These are phyloP conservation scores for Myocastor coypus DNA, from an alignment of 2,113 vertebrate species.

Conservation along the genomic window DNA sequence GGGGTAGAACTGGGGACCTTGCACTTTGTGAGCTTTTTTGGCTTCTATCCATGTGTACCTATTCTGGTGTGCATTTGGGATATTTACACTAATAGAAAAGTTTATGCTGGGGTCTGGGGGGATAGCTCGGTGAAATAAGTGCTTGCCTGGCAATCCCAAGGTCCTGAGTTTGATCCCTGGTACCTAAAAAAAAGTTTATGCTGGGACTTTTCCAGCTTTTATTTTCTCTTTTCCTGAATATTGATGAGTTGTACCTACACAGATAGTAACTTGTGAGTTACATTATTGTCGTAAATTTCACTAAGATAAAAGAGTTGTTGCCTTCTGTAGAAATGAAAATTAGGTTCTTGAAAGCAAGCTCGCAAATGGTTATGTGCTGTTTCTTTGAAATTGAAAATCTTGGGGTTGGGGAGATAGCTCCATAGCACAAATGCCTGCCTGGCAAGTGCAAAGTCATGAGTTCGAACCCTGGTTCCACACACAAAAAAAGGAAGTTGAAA, in stretches of 20 bases:
- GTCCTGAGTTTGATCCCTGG: too few species aligned
- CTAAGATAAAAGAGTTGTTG: background rate
- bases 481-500: too few species aligned
- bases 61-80: background rate
- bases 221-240: background rate
- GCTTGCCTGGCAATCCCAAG: too few species aligned
- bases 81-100: conserved; percentile 35
- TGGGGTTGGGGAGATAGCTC: too few species aligned
- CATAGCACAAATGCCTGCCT: too few species aligned
- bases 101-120: too few species aligned
- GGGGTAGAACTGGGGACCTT: too few species aligned
- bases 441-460: too few species aligned
- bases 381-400: conserved; percentile 51
- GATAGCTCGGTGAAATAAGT: too few species aligned
- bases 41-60: background rate
- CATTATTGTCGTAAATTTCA: conserved; percentile 34
- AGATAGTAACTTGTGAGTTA: conserved; percentile 19
- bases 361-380: background rate
- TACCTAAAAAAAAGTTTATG: too few species aligned
- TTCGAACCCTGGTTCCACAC: too few species aligned
- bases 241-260: background rate
- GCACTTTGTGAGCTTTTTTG: background rate
- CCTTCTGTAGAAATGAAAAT: background rate
- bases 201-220: background rate
- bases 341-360: conserved; percentile 30